Base-by-base conservation (phyloP, 2,113 vertebrate species). In the Gavialis gangeticus region DNA sequence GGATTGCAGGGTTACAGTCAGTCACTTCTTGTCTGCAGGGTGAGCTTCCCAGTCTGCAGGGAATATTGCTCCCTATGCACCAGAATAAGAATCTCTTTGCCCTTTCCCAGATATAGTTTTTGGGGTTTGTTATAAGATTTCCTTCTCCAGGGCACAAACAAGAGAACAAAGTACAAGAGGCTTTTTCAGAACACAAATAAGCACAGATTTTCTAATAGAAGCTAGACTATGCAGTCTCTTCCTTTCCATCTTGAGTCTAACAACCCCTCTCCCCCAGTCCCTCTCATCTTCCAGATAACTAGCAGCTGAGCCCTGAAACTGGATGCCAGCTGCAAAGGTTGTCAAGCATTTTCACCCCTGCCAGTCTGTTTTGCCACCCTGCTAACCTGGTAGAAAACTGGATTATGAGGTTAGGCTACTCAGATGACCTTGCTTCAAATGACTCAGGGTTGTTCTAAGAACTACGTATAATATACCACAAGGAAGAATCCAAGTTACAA, bases 271-370 rank as follows among this genome's bases (percentile, higher is more conserved):
- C 80, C 69, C 3, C 80, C 75, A 91, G 4, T 25, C 30, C 57
- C 37, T 93, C 79, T 55, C n/a, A 79, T 89, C 56, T 63, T 76
- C 55, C 84, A 34, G 57, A 75, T 87, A 92, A 75, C 66, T 76
- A 73, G 6, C 63, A 85, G 63, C 71, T 77, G 87, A 75, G 81
- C 87, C 37, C 13, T 1, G 78, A 93, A 95, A 92, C 87, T 96
- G 92, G 60, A 91, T 30, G n/a, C 17, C 87, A 92, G 87, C 82
- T 95, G 89, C 80, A 85, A 92, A 92, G 86, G 84, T 75, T 89
- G 87, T 59, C 2, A 24, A 7, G 37, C 80, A 56, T 1, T 0
- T 91, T 95, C 93, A 97, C 28, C 59, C 25, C 84, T 73, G 13
- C 58, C 75, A 46, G 8, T 79, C 77, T 93, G 82, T 24, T 60